Base-by-base conservation (phyloP, 2,797 vertebrate genomes). In the Nannoperca australis region DNA sequence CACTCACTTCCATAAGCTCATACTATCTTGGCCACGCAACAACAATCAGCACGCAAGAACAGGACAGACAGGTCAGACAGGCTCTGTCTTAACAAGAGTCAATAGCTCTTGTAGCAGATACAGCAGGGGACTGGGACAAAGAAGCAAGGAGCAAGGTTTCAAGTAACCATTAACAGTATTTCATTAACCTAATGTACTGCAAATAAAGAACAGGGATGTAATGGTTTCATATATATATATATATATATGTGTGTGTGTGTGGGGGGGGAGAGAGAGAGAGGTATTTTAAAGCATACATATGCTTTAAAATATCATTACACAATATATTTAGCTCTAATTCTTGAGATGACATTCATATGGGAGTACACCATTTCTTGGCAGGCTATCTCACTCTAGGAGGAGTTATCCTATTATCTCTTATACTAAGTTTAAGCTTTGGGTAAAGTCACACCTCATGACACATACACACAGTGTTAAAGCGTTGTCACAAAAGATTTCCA, bases 11-110 rank as follows among this genome's bases (percentile, higher is more conserved):
- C 10, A 45, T 44, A 30, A 38, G 4, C 6, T 24, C 0, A 24
- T 3, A 15, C 24, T 38, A n/a, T 7, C 3, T 32, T 22, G 0
- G 0, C 3, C 15, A 50, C 2, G n/a, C 1, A 2, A 13, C 17
- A 53, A 17, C 17, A 5, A 50, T 24, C 7, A 32, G 49, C 64
- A 45, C 5, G 32, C n/a, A 58, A 56, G 11, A 92, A 90, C 88
- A 73, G 74, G 91, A 88, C 60, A 0, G 63, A 86, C 87, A 73
- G 74, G 91, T 89, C 60, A 0, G 63, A 86, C 87, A 59, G 61
- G 83, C 47, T 85, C n/a, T 3, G 15, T 14, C 1, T 47, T 44
- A 14, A 13, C 5, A n/a, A 38, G 22, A 61, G 4, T 55, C 36
- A 27, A 24, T 1, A 32, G 24, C 11, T 64, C 10, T 15, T 50